Evolutionary conservation across 2,113 vertebrate species (phyloP).

Genomic region (Elanus axillaris): DNA sequence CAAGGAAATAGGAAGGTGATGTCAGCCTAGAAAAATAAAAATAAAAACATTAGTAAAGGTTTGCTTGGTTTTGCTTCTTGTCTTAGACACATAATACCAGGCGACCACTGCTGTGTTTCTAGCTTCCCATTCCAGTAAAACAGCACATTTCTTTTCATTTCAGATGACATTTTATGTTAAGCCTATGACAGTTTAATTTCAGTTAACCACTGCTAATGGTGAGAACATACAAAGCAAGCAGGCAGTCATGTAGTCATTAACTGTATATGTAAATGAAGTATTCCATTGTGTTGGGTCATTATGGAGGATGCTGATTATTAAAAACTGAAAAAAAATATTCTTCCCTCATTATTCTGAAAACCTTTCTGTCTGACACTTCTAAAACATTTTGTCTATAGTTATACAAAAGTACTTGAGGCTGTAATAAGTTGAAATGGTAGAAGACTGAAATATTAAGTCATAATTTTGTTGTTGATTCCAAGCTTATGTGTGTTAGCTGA

Average conservation of each 20-base stretch:
- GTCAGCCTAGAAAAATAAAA: neutral
- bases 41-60: neutral
- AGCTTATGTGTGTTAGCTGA: neutral
- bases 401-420: neutral
- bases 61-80: neutral
- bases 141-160: slow-evolving; percentile 27
- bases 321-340: neutral
- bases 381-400: neutral
- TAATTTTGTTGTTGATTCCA: neutral
- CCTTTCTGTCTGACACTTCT: neutral
- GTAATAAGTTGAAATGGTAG: neutral
- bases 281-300: slow-evolving; percentile 53
- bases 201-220: slow-evolving; percentile 46
- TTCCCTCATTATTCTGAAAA: neutral
- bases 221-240: neutral
- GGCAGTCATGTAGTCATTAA: slow-evolving; percentile 12
- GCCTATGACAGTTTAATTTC: slow-evolving; percentile 67
- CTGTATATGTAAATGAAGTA: slow-evolving; percentile 42
- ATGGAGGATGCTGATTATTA: slow-evolving; percentile 10
- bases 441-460: neutral
- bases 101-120: neutral
- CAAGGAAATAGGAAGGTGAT: neutral
- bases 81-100: neutral
- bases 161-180: slow-evolving; percentile 58
- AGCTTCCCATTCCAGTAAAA: neutral